Base-by-base conservation (phyloP, 2,113 vertebrate genomes). In the Glaucidium brasilianum region DNA sequence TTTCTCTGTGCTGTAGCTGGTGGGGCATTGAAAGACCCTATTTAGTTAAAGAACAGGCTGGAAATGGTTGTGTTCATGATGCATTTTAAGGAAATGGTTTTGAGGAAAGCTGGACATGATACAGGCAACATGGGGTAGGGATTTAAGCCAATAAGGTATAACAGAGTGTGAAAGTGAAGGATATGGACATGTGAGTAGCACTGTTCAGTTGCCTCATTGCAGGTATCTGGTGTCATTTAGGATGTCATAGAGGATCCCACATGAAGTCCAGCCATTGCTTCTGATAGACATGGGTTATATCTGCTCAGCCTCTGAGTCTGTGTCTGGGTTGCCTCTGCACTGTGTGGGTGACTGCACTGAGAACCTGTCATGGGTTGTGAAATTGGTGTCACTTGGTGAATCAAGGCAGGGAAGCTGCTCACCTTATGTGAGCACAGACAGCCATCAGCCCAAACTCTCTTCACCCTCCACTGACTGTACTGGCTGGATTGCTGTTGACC, bases 31-130 rank as follows among this genome's bases (percentile, higher is more conserved):
- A 60, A 82, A n/a, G 19, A 59, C 3, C 19, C 12, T 15, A 13
- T 68, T 81, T 73, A 64, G 87, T 56, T 43, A 90, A 85, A 73
- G 60, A 87, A 13, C 27, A 94, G 64, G 25, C 82, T 89, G 53
- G 59, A 56, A 88, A 47, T n/a, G 19, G 11, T 47, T 87, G 73
- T 77, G 39, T 41, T 91, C 67, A 32, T 50, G 11, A 64, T 62
- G 7, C 53, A 49, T 59, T 80, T 45, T 20, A 73, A 72, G 52
- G 41, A 79, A 78, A 62, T 43, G 14, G 14, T 66, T 78, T 79
- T 59, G 53, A 23, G 63, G 37, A 69, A 75, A 85, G 62, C 15
- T 0, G 0, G 50, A 32, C 49, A 30, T 4, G 9, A 22, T 55
- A 11, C 47, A 58, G 35, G 58, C 12, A 72, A 13, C 30, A 47